Percentiles rank a stretch among this genome's conserved stretches.
phyloP scores from a whole-genome alignment of 2,113 vertebrate species.

The Eira barbara region DNA sequence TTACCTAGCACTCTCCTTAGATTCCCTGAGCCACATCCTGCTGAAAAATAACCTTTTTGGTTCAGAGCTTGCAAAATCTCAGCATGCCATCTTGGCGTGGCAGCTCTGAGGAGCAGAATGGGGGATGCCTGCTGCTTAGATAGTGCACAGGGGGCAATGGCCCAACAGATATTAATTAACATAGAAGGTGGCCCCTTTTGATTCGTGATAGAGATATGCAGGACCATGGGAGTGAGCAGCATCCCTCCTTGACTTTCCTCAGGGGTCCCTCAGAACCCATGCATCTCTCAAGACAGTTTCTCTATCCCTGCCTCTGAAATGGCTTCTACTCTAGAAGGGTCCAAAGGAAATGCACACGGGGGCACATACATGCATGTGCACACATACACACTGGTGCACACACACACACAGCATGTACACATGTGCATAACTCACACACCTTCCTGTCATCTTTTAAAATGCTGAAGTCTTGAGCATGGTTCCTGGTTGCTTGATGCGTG shows the following conservation, averaged over 20 bases:
- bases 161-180: neutral
- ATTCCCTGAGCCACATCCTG: neutral
- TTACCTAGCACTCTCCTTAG: constrained; percentile 48
- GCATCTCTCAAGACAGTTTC: neutral
- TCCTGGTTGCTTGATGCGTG: neutral
- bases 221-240: neutral
- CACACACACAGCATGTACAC: neutral
- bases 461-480: neutral
- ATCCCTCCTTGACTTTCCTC: neutral
- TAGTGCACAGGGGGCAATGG: neutral
- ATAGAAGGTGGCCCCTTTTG: neutral
- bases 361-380: neutral
- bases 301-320: neutral
- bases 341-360: neutral
- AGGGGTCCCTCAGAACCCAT: neutral
- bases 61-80: constrained; percentile 45
- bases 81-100: neutral
- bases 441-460: neutral
- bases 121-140: neutral
- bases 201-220: neutral
- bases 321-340: neutral
- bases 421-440: accelerated
- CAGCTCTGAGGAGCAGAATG: neutral
- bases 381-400: too few species aligned
- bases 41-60: constrained; percentile 52